Evolutionary conservation across 1,140 invertebrate genomes (phyloP).

Genomic region (Bombus difficillimus): DNA sequence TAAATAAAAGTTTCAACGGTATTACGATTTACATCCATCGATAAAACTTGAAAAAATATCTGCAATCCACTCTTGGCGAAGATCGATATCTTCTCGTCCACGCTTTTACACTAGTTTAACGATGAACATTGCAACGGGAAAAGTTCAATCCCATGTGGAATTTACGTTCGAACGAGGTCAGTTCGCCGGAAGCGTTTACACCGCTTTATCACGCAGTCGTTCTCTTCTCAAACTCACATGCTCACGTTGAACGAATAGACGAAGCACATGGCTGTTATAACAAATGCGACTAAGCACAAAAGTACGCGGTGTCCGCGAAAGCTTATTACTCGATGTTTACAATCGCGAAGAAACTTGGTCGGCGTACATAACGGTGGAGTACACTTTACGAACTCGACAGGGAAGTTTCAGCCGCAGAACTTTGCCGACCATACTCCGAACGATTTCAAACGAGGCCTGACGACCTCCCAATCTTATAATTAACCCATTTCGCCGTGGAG

Average conservation of each 20-base stretch:
- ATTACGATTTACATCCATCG: no score
- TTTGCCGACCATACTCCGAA: slow-evolving; percentile 31
- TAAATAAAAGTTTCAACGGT: no score
- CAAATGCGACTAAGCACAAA: slow-evolving; percentile 66
- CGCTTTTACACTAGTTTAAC: background rate
- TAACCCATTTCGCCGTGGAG: slow-evolving; percentile 53
- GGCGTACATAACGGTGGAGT: slow-evolving; percentile 25
- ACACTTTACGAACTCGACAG: slow-evolving; percentile 57
- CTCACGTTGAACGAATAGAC: background rate
- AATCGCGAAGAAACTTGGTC: slow-evolving; percentile 59
- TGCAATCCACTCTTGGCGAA: background rate
- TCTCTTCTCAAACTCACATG: background rate
- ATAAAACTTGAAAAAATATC: background rate
- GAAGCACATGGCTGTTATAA: slow-evolving; percentile 40
- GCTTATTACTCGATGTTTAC: slow-evolving; percentile 69
- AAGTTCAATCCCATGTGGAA: slow-evolving; percentile 1
- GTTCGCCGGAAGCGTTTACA: background rate
- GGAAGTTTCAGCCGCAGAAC: slow-evolving; percentile 51
- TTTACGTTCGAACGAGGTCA: slow-evolving; percentile 4
- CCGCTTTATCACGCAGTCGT: background rate
- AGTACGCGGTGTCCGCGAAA: slow-evolving; percentile 55
- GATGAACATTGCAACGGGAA: background rate
- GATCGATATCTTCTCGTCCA: background rate
- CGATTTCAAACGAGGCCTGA: slow-evolving; percentile 59
- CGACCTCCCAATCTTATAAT: slow-evolving; percentile 59